Conservation (phyloP, 2,888 invertebrate genomes). For the Hyposoter dolosus region DNA sequence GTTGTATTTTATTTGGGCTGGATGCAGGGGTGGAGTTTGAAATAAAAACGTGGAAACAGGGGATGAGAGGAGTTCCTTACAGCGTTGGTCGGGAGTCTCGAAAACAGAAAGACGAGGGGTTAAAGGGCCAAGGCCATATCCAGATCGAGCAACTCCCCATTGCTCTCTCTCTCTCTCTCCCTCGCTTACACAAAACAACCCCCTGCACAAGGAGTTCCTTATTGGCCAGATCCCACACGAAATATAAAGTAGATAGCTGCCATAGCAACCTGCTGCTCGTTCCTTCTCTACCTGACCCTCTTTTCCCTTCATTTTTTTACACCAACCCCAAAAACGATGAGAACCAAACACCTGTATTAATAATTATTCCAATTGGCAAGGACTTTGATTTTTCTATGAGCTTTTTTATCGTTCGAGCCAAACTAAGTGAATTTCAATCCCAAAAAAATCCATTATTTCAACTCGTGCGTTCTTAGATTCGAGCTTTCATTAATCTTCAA, state of each 20-base stretch:
- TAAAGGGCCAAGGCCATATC: conserved; percentile 73
- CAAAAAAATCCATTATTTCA: not conserved
- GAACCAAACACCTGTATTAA: conserved; percentile 38
- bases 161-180: conserved; percentile 42
- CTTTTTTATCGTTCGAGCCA: not conserved
- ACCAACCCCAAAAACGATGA: conserved; percentile 52
- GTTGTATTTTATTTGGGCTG: conserved; percentile 11
- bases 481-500: not conserved
- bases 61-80: conserved; percentile 33
- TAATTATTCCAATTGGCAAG: conserved; percentile 40
- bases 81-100: conserved; percentile 42
- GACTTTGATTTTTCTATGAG: conserved; percentile 8
- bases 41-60: conserved; percentile 57
- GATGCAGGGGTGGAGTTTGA: not conserved
- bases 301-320: conserved; percentile 38
- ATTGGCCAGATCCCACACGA: conserved; percentile 65
- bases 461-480: not conserved
- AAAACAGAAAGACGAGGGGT: conserved; percentile 62
- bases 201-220: conserved; percentile 61
- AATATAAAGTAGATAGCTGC: conserved; percentile 65
- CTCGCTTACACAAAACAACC: conserved; percentile 34
- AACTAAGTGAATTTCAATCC: not conserved
- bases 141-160: conserved; percentile 42
- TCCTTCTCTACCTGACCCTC: conserved; percentile 33
- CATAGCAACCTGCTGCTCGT: conserved; percentile 63